Conservation (phyloP, 92 coral and sea anemone species). For the Desmophyllum pertusum region DNA sequence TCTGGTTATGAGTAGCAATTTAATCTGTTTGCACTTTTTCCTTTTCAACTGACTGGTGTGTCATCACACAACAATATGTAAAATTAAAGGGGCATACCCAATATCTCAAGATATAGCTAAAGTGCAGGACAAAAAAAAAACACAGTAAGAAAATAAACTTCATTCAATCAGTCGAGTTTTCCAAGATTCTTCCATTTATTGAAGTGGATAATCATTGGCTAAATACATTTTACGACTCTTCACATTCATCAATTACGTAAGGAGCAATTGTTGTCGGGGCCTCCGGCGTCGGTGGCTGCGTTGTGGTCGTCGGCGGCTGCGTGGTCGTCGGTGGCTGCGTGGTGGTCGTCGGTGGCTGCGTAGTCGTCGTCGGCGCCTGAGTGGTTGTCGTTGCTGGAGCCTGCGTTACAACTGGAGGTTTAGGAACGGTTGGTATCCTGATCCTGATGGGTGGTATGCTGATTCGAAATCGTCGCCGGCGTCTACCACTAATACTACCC, state of each 20-base stretch:
- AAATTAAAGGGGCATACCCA: not conserved
- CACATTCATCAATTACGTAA: not conserved
- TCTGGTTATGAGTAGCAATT: not conserved
- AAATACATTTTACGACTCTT: not conserved
- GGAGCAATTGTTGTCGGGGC: not conserved
- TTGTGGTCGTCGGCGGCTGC: constrained; percentile 6
- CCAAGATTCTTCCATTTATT: not conserved
- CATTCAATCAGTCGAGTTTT: not conserved
- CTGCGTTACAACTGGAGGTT: not conserved
- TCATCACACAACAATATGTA: not conserved
- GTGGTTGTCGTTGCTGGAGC: not conserved
- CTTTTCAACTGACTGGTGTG: not conserved
- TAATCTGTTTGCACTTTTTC: too few species aligned
- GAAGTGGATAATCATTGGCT: not conserved
- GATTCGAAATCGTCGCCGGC: not conserved
- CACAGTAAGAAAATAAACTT: too few species aligned
- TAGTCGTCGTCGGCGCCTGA: not conserved
- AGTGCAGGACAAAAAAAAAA: too few species aligned
- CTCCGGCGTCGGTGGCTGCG: not conserved
- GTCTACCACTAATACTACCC: not conserved
- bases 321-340: constrained; percentile 12
- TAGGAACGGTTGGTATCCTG: not conserved
- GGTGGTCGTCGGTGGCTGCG: not conserved
- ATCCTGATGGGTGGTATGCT: not conserved
- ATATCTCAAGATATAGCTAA: too few species aligned